phyloP scores from a whole-genome alignment of 2,113 vertebrate genomes.

The Passer domesticus region DNA sequence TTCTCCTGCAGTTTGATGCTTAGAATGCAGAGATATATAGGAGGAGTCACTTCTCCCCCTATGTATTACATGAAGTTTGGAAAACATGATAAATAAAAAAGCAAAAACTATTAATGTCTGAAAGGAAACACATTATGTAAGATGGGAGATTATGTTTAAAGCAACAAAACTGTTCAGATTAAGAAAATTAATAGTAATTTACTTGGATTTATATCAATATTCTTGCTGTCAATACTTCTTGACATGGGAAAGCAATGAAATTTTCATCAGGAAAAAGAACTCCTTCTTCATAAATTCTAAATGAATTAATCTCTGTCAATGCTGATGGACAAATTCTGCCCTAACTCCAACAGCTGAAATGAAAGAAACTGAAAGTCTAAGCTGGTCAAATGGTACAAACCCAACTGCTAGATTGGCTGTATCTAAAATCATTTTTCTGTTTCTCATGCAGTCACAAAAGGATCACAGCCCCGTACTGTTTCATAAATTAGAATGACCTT shows the following conservation, averaged over 20 bases:
- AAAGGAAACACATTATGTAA: background rate
- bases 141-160: background rate
- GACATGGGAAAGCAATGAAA: background rate
- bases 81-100: background rate
- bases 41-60: background rate
- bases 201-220: background rate
- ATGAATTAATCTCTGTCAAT: background rate
- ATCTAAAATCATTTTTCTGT: background rate
- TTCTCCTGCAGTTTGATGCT: background rate
- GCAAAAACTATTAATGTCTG: background rate
- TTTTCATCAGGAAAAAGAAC: background rate
- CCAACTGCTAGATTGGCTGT: background rate
- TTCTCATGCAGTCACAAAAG: background rate
- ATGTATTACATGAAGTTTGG: background rate
- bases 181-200: background rate
- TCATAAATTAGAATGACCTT: background rate
- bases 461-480: background rate
- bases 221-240: background rate
- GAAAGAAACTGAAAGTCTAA: background rate
- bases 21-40: background rate
- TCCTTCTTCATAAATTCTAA: background rate
- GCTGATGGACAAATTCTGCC: background rate
- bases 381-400: background rate
- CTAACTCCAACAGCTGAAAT: background rate
- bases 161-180: background rate